phyloP scores from a whole-genome alignment of 2,888 invertebrate species.

The Torymus texanus region DNA sequence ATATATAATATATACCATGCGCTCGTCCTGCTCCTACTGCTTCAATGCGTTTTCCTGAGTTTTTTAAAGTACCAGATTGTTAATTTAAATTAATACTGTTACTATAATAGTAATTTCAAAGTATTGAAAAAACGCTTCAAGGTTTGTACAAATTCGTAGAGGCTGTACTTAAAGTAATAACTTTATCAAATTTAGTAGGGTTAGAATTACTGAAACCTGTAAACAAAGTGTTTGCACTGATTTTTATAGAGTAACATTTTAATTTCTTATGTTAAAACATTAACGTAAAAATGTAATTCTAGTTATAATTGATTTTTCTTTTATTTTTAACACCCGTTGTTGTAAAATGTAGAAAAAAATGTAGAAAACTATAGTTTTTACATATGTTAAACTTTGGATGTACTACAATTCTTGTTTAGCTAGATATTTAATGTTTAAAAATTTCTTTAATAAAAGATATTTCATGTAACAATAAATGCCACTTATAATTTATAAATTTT shows the following conservation, averaged over 20 bases:
- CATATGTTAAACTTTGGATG: background rate
- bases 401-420: background rate
- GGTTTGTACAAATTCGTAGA: constrained; percentile 6
- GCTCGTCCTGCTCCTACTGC: background rate
- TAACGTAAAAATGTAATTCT: background rate
- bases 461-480: background rate
- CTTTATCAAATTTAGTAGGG: constrained; percentile 16
- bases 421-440: background rate
- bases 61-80: constrained; percentile 1
- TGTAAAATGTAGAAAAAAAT: no score
- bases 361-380: no score
- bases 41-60: background rate
- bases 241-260: background rate
- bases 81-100: constrained; percentile 1
- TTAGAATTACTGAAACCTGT: constrained; percentile 40
- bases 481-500: background rate
- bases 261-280: background rate
- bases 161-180: background rate
- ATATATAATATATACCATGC: constrained; percentile 6
- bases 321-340: background rate
- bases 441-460: background rate
- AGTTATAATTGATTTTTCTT: background rate
- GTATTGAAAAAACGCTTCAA: constrained; percentile 22
- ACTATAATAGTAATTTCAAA: background rate
- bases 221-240: constrained; percentile 34